Percentiles rank a stretch among this genome's conserved stretches.
These are phyloP conservation scores for Tapirus terrestris DNA, from an alignment of 2,113 vertebrate species.

Conservation along the genomic window DNA sequence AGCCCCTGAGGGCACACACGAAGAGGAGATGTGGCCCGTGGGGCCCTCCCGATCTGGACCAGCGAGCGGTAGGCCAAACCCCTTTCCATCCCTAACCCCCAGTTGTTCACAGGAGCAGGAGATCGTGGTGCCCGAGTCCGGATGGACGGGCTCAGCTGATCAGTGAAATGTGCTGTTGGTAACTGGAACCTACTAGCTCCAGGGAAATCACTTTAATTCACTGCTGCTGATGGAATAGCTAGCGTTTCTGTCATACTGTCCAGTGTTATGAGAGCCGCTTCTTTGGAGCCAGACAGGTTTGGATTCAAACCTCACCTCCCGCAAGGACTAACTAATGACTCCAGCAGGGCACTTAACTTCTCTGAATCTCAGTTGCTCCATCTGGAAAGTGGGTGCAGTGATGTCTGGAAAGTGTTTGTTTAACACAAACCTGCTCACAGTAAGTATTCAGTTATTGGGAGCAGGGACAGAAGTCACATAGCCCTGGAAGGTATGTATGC, in stretches of 20 bases:
- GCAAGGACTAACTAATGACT: not conserved
- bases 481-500: not conserved
- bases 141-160: not conserved
- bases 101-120: not conserved
- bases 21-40: not conserved
- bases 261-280: not conserved
- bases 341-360: not conserved
- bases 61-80: not conserved
- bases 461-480: not conserved
- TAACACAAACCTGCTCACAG: not conserved
- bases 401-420: not conserved
- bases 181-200: rapidly evolving
- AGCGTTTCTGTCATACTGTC: rapidly evolving
- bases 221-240: rapidly evolving
- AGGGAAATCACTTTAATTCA: not conserved
- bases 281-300: not conserved
- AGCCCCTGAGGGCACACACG: not conserved
- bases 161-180: rapidly evolving
- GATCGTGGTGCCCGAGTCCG: not conserved
- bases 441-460: too few species aligned
- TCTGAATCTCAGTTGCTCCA: not conserved
- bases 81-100: not conserved
- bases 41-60: not conserved
- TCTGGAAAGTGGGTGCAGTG: too few species aligned
- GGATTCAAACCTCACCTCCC: not conserved